These are phyloP conservation scores for Caerostris extrusa DNA, from an alignment of 1,140 invertebrate species.

Conservation along the genomic window DNA sequence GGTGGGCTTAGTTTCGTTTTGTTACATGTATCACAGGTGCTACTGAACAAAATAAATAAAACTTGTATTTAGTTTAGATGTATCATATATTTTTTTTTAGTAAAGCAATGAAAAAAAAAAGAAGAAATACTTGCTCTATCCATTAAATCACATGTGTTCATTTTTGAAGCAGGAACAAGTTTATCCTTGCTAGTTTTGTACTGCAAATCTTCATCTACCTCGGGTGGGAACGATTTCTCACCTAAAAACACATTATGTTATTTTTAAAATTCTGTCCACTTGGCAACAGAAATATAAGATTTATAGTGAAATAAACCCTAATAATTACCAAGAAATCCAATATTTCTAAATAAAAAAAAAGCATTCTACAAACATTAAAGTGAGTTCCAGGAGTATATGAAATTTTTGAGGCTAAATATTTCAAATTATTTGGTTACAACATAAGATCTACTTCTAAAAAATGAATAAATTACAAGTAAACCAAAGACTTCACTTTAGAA, in stretches of 20 bases:
- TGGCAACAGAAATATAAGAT: neutral
- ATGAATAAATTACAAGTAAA: no score
- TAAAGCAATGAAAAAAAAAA: neutral
- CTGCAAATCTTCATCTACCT: constrained; percentile 44
- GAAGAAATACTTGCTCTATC: neutral
- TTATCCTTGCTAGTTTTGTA: constrained; percentile 28
- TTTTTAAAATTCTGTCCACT: neutral
- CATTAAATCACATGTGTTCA: constrained; percentile 46
- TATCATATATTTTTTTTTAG: neutral
- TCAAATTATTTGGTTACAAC: no score
- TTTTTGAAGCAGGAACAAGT: neutral
- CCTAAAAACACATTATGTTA: neutral
- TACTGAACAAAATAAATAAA: constrained; percentile 22
- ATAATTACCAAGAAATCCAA: no score
- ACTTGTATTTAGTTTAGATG: neutral
- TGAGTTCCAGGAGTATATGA: no score
- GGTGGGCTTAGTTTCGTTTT: constrained; percentile 58
- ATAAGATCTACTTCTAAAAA: no score
- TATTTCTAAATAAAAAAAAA: no score
- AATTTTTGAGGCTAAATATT: no score
- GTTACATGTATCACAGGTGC: constrained; percentile 68
- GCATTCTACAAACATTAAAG: no score
- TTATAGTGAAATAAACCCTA: no score
- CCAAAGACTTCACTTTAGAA: no score
- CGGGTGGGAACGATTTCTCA: constrained; percentile 41